Base-by-base conservation (phyloP, 30 jellyfish, hydroid and myxozoan species). In the Aurelia sp. region DNA sequence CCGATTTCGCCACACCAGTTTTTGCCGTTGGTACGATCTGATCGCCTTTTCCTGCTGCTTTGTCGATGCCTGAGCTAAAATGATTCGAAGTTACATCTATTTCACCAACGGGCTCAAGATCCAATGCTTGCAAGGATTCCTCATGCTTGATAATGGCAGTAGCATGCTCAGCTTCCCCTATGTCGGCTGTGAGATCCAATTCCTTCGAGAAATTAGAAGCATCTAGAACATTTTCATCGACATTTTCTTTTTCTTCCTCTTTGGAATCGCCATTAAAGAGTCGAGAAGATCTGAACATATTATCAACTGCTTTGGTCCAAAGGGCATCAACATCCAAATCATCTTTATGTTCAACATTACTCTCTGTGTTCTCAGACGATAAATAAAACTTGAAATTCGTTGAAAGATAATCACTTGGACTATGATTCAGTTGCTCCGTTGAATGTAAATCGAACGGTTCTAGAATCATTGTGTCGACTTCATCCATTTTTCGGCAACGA, bases 281-380 rank as follows among this genome's bases (percentile, higher is more conserved):
- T 63, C 92, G 64, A 19, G 92, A 83, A 1, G 92, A 83, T 27
- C 58, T 83, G 80, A 83, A 83, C 92, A 83, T 83, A 47, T 83
- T 83, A 44, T 83, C 92, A 20, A 83, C 92, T 22, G 92, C 92
- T 40, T 71, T 83, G 19, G 92, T 83, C 92, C 92, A 83, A 58
- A 83, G 59, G 35, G 75, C 86, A 20, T 83, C 92, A 11, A 83
- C 84, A 70, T 71, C 92, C 10, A 24, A 24, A 4, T 69, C 92
- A 16, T 35, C 72, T 21, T 79, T 83, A 4, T 70, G 80, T 27
- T 55, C 86, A 3, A 72, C 47, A 60, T 58, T 38, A 47, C 24
- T 41, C 47, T n/a, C 86, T 4, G 61, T 11, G 30, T 21, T 24
- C 30, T 83, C 86, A 12, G 79, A 4, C 20, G 76, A 70, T 4